Percentiles rank a stretch among this genome's conserved stretches.
Conservation (phyloP, 2,888 invertebrate genomes). For the Deilephila elpenor region DNA sequence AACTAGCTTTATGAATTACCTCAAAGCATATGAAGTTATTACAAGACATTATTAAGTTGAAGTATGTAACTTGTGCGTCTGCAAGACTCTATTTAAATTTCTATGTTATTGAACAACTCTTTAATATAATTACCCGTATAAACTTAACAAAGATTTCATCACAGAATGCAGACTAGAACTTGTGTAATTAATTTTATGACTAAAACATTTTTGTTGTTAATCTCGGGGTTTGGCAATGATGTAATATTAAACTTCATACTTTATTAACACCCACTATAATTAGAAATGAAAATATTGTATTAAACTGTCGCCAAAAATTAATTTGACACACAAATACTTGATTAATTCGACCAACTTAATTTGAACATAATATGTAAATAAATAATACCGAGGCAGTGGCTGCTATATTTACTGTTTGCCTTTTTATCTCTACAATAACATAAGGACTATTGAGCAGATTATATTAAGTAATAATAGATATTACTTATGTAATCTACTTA, state of each 20-base stretch:
- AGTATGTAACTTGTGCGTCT: neutral
- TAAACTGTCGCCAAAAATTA: neutral
- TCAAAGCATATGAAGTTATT: neutral
- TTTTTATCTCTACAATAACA: too few species aligned
- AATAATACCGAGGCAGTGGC: too few species aligned
- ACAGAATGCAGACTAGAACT: neutral
- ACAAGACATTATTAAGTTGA: neutral
- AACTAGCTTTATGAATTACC: neutral
- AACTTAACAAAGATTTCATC: slow-evolving; percentile 8
- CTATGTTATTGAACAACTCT: slow-evolving; percentile 1
- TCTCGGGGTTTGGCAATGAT: neutral
- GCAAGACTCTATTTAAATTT: neutral
- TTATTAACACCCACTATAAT: neutral
- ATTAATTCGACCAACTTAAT: neutral
- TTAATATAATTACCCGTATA: slow-evolving; percentile 4
- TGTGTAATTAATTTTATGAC: slow-evolving; percentile 31
- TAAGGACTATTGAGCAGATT: too few species aligned
- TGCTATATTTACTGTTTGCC: too few species aligned
- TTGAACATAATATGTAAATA: too few species aligned
- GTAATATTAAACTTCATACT: neutral
- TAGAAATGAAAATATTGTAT: neutral
- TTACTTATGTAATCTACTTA: too few species aligned
- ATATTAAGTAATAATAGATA: too few species aligned
- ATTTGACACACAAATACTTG: too few species aligned
- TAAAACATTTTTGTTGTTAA: slow-evolving; percentile 15